Evolutionary conservation across 2,888 invertebrate genomes (phyloP).

Genomic region (Ctenicera cuprea): DNA sequence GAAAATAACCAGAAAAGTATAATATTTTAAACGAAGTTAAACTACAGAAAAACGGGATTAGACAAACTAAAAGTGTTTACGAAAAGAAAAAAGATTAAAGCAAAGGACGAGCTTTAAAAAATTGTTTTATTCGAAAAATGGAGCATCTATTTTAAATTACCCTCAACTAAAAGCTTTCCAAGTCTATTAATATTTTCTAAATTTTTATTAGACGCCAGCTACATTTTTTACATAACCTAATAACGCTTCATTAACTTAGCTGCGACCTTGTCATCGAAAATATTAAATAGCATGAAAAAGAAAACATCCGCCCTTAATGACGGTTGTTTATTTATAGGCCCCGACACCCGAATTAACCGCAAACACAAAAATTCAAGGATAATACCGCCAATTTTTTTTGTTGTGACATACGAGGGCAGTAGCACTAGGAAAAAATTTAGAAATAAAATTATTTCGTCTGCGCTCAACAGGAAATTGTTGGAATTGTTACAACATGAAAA

Average conservation of each 20-base stretch:
- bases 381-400: no score
- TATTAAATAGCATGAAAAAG: neutral
- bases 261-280: conserved; percentile 34
- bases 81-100: conserved; percentile 20
- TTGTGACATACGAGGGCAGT: no score
- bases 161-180: conserved; percentile 33
- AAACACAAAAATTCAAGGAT: no score
- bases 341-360: no score
- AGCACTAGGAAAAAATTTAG: no score
- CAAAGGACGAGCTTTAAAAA: conserved; percentile 9
- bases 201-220: conserved; percentile 40
- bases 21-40: no score
- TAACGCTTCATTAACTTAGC: conserved; percentile 38
- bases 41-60: no score
- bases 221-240: conserved; percentile 38
- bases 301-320: neutral
- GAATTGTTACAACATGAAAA: no score
- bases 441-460: no score
- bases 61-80: neutral
- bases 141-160: conserved; percentile 32
- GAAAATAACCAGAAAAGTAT: neutral
- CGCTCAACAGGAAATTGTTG: no score
- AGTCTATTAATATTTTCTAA: conserved; percentile 45
- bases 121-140: conserved; percentile 22
- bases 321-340: neutral